Base-by-base conservation (phyloP, 2,888 invertebrate species). In the Nymphalis urticae region DNA sequence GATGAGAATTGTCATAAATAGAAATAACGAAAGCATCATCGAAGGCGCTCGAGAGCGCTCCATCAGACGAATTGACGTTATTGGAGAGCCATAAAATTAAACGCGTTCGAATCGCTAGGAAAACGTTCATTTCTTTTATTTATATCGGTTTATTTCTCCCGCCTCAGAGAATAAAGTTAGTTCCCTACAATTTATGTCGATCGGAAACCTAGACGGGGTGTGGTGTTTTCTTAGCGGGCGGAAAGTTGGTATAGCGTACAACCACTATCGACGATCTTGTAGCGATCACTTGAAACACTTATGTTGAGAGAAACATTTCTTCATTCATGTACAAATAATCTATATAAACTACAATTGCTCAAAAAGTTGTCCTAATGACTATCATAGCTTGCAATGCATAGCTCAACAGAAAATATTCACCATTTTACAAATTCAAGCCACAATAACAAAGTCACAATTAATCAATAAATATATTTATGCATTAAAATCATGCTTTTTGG, bases 71-170 rank as follows among this genome's bases (percentile, higher is more conserved):
- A 27, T 48, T 61, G 48, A 48, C 48, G n/a, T 48, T 61, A 64
- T 60, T 58, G 54, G 53, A 51, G 54, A 68, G 59, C 21, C 59
- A 68, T 72, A 66, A 71, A 70, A 72, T 72, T 72, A 70, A 72
- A 72, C 67, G 72, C 54, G 67, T 67, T 66, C 64, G 62, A 63
- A 66, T 62, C 61, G 68, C 48, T 61, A 61, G 65, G 65, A 66
- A 69, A 69, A 70, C 70, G 67, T 60, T 63, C 50, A 53, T 51
- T 50, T 42, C 64, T 62, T 67, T 73, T 69, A 67, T 67, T 73
- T 67, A 62, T 51, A 67, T 66, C 65, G 69, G 68, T 65, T 66
- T 69, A 53, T 66, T 70, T 72, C 66, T 13, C 72, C 59, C 60
- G 61, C 68, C 21, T 50, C 51, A 62, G 42, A 63, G 60, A 68